Evolutionary conservation across 2,888 invertebrate species (phyloP).

Genomic region (Lamproptera curius): DNA sequence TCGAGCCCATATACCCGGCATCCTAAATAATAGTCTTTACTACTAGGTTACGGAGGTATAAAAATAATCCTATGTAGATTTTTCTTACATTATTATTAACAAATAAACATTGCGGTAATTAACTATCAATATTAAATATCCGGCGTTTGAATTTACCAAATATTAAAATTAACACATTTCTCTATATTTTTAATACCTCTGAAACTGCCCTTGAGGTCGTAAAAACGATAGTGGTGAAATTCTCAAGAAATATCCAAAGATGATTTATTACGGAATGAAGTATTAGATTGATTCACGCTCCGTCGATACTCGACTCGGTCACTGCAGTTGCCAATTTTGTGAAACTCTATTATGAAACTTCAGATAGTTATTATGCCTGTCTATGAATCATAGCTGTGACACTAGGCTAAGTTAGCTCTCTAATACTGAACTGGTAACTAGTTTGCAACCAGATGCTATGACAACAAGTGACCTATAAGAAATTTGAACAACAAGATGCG

Average conservation of each 20-base stretch:
- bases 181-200: too few species aligned
- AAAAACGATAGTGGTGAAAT: constrained; percentile 3
- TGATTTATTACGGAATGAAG: constrained; percentile 22
- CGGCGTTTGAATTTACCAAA: too few species aligned
- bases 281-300: constrained; percentile 20
- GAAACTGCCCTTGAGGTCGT: constrained; percentile 12
- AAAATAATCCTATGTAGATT: not conserved
- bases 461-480: not conserved
- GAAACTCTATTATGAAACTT: constrained; percentile 19
- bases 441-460: not conserved
- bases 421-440: not conserved
- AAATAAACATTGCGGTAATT: too few species aligned
- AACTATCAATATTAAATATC: too few species aligned
- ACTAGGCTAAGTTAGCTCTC: not conserved
- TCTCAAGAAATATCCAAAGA: constrained; percentile 8
- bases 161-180: too few species aligned
- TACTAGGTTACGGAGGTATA: too few species aligned
- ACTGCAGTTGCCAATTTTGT: constrained; percentile 19
- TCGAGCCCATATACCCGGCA: too few species aligned
- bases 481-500: too few species aligned
- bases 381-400: constrained; percentile 11
- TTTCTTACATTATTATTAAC: too few species aligned
- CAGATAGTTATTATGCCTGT: constrained; percentile 7
- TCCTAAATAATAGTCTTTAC: too few species aligned
- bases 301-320: constrained; percentile 19